Percentiles rank a stretch among this genome's conserved stretches.
phyloP scores from a whole-genome alignment of 1,140 invertebrate species.

The Drosophila sp. region DNA sequence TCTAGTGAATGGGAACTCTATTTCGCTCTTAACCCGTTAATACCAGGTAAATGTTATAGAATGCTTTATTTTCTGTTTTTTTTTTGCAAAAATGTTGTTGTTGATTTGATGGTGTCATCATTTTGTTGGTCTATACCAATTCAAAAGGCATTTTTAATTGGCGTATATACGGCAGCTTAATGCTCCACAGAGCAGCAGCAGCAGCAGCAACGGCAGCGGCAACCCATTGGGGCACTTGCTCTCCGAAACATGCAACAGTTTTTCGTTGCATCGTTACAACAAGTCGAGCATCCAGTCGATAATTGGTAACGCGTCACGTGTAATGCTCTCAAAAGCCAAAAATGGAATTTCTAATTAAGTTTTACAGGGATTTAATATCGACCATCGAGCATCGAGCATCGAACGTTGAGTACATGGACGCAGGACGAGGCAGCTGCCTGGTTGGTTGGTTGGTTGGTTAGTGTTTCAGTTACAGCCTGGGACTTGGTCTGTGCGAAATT shows the following conservation, averaged over 20 bases:
- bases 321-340: constrained; percentile 82
- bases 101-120: constrained; percentile 18
- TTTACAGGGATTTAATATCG: constrained; percentile 82
- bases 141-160: constrained; percentile 79
- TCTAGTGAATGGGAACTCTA: constrained; percentile 6
- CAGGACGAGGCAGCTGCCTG: not conserved
- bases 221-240: not conserved
- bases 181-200: constrained; percentile 36
- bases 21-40: constrained; percentile 42
- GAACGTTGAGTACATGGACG: not conserved
- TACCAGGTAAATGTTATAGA: constrained; percentile 61
- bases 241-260: constrained; percentile 59
- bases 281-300: constrained; percentile 53
- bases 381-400: constrained; percentile 41
- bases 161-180: constrained; percentile 62
- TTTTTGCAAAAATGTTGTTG: constrained; percentile 7
- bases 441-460: not conserved
- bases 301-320: constrained; percentile 79
- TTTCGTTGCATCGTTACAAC: constrained; percentile 33
- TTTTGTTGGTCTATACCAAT: constrained; percentile 44
- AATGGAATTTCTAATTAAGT: constrained; percentile 83
- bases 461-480: constrained; percentile 21
- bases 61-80: constrained; percentile 17
- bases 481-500: constrained; percentile 70
- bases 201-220: no score